Percentiles rank a stretch among this genome's conserved stretches.
Evolutionary conservation across 1,140 invertebrate genomes (phyloP).

Genomic region (Drosophila pallidifrons): DNA sequence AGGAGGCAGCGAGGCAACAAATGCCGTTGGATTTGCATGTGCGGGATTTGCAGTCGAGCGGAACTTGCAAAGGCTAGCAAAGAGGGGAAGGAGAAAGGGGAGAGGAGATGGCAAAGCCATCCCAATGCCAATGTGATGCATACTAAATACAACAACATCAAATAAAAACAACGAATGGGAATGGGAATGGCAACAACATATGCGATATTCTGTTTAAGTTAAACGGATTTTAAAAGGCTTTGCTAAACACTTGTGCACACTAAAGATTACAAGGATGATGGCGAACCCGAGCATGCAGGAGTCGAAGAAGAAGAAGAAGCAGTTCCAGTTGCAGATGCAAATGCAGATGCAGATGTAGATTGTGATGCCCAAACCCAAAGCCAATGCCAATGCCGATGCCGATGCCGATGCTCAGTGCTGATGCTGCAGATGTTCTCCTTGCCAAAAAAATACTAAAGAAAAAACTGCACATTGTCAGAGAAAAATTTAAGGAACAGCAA

Average conservation of each 20-base stretch:
- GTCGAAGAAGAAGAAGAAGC: background rate
- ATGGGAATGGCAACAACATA: constrained; percentile 10
- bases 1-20: constrained; percentile 23
- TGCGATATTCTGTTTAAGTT: constrained; percentile 36
- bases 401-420: constrained; percentile 5
- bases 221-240: constrained; percentile 55
- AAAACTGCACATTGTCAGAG: background rate
- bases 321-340: background rate
- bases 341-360: background rate
- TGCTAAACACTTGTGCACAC: constrained; percentile 44
- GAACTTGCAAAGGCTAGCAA: background rate
- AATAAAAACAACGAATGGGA: background rate
- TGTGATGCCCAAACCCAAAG: background rate
- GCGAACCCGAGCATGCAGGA: background rate
- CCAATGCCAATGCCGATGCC: constrained; percentile 1
- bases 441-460: background rate
- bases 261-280: constrained; percentile 43
- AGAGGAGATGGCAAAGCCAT: background rate
- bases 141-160: constrained; percentile 21
- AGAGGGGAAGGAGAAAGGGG: background rate
- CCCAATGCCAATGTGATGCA: constrained; percentile 36
- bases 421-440: constrained; percentile 31
- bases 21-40: constrained; percentile 43
- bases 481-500: background rate
- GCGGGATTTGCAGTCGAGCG: constrained; percentile 36